Evolutionary conservation across 2,113 vertebrate species (phyloP), one percentile per base, ranked within the genome.

Genomic region (Saguinus midas): DNA sequence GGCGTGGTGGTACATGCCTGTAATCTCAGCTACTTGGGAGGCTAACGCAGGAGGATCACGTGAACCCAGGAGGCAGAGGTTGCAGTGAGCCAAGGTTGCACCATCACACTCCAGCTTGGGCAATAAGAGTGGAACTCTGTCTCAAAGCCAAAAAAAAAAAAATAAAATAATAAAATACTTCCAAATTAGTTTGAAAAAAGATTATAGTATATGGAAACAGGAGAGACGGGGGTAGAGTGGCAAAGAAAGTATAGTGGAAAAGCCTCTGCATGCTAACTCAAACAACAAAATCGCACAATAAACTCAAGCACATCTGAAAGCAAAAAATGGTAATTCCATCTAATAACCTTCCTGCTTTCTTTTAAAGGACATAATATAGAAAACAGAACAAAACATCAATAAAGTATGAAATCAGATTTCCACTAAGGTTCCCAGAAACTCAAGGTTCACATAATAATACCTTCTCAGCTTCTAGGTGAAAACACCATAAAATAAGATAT

Each of bases 401-500:
- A 58, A 82, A 75, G 16, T n/a, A 90, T 82, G 90, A 96, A 84
- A 52, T 5, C 12, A 84, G 37, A 68, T 61, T 97, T 97, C 52
- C 48, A 96, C n/a, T 57, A 58, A 94, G 6, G 29, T 50, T 96
- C 78, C 90, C 50, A 85, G 37, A 76, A 97, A 91, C 43, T 97
- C 25, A 91, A 98, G 43, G 32, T 93, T 81, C 73, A 96, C 29
- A 37, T 66, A 58, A 37, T 66, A 58, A 64, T 98, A 99, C 99
- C 99, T 99, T 99, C 97, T 99, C 99, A 92, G 99, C 99, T 98
- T 99, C 99, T 80, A 99, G 99, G 91, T 99, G 99, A 96, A 99
- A 99, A 98, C 99, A 99, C 99, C 99, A 99, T 94, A 99, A 98
- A 97, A 99, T 99, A 96, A 99, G 99, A 98, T 99, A 99, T 88